Evolutionary conservation across 2,888 invertebrate genomes (phyloP).

Genomic region (Polydrusus pterygomalis): DNA sequence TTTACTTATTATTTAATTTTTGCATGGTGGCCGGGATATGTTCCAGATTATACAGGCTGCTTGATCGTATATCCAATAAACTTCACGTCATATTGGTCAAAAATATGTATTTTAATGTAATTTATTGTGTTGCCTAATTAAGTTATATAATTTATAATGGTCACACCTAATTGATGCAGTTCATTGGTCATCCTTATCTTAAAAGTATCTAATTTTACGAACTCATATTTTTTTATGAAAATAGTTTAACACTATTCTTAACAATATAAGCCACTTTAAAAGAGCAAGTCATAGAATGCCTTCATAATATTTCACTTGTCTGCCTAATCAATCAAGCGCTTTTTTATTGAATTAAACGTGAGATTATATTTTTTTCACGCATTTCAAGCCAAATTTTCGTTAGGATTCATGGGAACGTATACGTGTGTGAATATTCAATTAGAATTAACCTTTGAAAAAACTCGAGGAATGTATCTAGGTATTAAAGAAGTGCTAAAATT

Average conservation of each 20-base stretch:
- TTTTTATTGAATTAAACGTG: slow-evolving; percentile 4
- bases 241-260: neutral
- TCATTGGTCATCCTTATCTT: too few relatives aligned
- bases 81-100: too few relatives aligned
- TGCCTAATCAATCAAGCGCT: slow-evolving; percentile 9
- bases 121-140: too few relatives aligned
- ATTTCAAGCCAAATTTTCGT: neutral
- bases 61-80: too few relatives aligned
- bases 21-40: too few relatives aligned
- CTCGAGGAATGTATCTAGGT: neutral
- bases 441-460: neutral
- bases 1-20: too few relatives aligned
- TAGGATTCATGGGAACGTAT: neutral
- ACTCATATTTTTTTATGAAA: neutral
- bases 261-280: slow-evolving; percentile 6
- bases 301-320: slow-evolving; percentile 11
- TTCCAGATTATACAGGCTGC: too few relatives aligned
- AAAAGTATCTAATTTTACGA: too few relatives aligned
- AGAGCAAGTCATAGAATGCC: slow-evolving; percentile 10
- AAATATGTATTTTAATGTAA: too few relatives aligned
- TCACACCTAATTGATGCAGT: too few relatives aligned
- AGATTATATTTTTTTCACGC: slow-evolving; percentile 13
- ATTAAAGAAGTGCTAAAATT: too few relatives aligned
- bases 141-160: too few relatives aligned
- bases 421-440: neutral